Conservation (phyloP, 2,113 vertebrate species). For the Polypterus senegalus region DNA sequence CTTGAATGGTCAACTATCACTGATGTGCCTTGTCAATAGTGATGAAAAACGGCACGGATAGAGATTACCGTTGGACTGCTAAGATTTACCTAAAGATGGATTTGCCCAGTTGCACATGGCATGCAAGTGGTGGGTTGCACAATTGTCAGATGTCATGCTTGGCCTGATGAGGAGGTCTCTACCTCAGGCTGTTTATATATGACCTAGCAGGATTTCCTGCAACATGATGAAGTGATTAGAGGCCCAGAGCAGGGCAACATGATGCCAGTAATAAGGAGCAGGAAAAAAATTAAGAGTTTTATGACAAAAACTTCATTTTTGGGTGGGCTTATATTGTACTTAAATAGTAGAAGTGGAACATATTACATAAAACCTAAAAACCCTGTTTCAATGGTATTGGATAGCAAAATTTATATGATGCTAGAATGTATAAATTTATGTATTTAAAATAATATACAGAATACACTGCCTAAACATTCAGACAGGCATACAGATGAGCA, state of each 20-base stretch:
- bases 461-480: no score
- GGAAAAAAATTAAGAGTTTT: constrained; percentile 13
- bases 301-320: constrained; percentile 2
- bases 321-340: no score
- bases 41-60: no score
- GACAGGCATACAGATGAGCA: no score
- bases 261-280: constrained; percentile 15
- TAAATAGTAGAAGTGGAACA: no score
- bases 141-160: constrained; percentile 76
- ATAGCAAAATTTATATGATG: no score
- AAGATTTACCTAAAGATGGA: constrained; percentile 13
- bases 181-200: constrained; percentile 70
- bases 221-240: constrained; percentile 85
- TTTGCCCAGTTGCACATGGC: constrained; percentile 34
- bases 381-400: no score
- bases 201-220: constrained; percentile 77
- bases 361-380: no score
- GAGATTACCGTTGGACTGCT: not conserved
- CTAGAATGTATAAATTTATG: no score
- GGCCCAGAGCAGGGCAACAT: constrained; percentile 36
- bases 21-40: no score
- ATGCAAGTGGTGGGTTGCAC: constrained; percentile 41
- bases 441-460: no score
- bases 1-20: no score
- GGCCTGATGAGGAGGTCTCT: constrained; percentile 60